Evolutionary conservation across 2,888 invertebrate species (phyloP), one percentile per base, ranked within the genome.

Genomic region (Caenorhabditis zanzibari): DNA sequence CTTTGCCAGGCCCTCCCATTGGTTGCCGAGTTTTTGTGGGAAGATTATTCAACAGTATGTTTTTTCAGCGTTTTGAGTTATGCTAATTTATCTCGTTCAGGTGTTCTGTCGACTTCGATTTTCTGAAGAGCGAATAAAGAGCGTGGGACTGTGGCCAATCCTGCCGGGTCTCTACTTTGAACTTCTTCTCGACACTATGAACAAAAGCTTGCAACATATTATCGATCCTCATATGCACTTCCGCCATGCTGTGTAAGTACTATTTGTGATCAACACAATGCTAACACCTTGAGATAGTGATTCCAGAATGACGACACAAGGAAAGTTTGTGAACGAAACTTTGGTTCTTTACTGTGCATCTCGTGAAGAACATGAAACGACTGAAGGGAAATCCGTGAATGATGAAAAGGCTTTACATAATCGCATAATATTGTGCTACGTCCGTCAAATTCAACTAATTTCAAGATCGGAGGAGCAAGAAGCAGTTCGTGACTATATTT

Each of bases 21-120:
- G 22, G 74, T 82, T 1, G 77, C 74, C 22, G 79, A 83, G 12
- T 83, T 83, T 47, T 24, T 79, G 28, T 83, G 79, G 52, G 83
- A 79, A 41, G 79, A 83, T 22, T 68, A 73, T 24, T 61, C 81
- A 7, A 74, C 73, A 61, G 74, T 74, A 24, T 32, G 32, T 32
- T 6, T 32, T 32, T n/a, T n/a, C n/a, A n/a, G n/a, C n/a, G 32
- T 7, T 32, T 7, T 32, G 5, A 4, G 32, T 4, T 6, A 32
- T 6, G 32, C 7, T 32, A 38, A 10, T 10, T 10, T 38, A 10
- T 38, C 38, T 26, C 38, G 38, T 63, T 26, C 22, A 73, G 77
- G 73, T 80, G 0, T 84, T 72, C 56, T 59, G 73, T 19, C 74
- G 72, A 16, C 80, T 80, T 22, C 80, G 84, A 0, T 80, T 72